A percentile compares a stretch with the other conserved stretches of the same genome.
Evolutionary conservation across 1,140 invertebrate species (phyloP).

Genomic region (Sinonovacula constricta): DNA sequence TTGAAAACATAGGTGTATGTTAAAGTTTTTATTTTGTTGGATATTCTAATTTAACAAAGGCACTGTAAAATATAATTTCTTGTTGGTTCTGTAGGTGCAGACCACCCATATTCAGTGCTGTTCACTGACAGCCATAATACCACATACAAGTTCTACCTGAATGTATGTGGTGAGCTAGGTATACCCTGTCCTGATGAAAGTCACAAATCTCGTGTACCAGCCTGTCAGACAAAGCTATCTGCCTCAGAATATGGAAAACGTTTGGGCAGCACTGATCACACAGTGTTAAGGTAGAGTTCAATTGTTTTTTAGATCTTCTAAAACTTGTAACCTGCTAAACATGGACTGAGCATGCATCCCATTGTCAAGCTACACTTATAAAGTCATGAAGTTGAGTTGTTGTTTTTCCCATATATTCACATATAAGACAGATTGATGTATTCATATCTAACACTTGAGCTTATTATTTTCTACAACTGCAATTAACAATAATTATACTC

Average conservation of each 20-base stretch:
- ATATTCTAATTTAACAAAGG: no score
- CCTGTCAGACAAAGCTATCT: constrained; percentile 61
- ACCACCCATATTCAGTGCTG: background rate
- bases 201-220: constrained; percentile 41
- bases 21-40: no score
- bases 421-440: no score
- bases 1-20: no score
- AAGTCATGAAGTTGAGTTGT: no score
- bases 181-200: constrained; percentile 56
- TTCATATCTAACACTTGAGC: no score
- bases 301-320: background rate
- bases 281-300: constrained; percentile 64
- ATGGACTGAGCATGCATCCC: background rate
- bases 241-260: constrained; percentile 53
- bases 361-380: no score
- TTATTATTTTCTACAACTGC: no score
- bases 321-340: background rate
- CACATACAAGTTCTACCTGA: constrained; percentile 63
- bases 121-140: background rate
- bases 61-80: no score
- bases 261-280: constrained; percentile 58
- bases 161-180: constrained; percentile 64
- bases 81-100: background rate
- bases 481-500: no score
- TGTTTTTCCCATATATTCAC: no score